Evolutionary conservation across 1,140 invertebrate species (phyloP).

Genomic region (Pachypeltis micranthus): DNA sequence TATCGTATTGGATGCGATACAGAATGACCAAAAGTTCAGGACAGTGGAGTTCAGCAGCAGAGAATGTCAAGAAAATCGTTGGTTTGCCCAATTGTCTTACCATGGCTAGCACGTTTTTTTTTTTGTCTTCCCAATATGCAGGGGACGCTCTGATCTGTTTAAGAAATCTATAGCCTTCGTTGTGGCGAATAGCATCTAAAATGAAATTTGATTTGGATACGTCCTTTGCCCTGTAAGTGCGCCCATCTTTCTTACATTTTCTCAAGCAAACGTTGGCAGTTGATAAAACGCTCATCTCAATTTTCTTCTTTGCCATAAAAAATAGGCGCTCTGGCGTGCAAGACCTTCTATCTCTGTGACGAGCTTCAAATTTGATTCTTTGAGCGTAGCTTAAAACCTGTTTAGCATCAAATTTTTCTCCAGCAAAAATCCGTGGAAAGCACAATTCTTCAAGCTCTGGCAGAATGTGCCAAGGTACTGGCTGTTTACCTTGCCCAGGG

Average conservation of each 20-base stretch:
- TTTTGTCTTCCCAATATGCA: slow-evolving; percentile 12
- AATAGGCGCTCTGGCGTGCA: background rate
- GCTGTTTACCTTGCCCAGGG: slow-evolving; percentile 4
- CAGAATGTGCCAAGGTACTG: background rate
- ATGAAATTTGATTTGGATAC: background rate
- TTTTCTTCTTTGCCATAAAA: background rate
- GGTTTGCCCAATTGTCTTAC: background rate
- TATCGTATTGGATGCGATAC: background rate
- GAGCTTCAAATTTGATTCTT: slow-evolving; percentile 1
- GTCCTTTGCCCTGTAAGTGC: background rate
- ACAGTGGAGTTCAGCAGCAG: background rate
- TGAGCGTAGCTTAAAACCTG: background rate
- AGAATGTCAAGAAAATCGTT: slow-evolving; percentile 6
- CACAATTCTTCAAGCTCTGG: background rate
- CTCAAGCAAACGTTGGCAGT: background rate
- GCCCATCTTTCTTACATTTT: background rate
- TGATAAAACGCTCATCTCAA: background rate
- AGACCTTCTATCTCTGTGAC: background rate
- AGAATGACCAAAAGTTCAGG: background rate
- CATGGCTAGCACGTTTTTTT: slow-evolving; percentile 14
- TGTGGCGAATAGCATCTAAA: background rate
- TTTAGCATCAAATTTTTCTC: background rate
- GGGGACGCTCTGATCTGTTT: background rate
- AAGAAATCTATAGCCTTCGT: slow-evolving; percentile 10
- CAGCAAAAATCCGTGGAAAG: background rate